Conservation (phyloP, 1,140 invertebrate genomes). For the Papilio xuthus region DNA sequence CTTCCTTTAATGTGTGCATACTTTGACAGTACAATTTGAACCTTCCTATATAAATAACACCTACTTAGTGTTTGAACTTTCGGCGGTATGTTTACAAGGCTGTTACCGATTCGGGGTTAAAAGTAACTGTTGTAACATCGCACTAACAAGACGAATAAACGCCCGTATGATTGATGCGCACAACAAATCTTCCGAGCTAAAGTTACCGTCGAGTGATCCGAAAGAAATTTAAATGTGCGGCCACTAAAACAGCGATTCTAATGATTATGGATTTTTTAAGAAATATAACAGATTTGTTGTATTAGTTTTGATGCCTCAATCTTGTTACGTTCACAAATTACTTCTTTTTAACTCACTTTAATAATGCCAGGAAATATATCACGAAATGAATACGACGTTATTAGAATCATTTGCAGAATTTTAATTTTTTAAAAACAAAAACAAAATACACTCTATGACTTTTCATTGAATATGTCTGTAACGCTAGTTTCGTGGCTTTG, state of each 20-base stretch:
- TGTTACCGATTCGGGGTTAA: conserved; percentile 7
- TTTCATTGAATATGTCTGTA: not conserved
- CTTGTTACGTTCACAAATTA: too few relatives aligned
- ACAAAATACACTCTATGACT: not conserved
- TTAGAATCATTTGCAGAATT: too few relatives aligned
- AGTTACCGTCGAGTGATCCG: conserved; percentile 36
- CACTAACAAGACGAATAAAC: conserved; percentile 39
- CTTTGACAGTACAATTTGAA: conserved; percentile 28
- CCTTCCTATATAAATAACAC: conserved; percentile 7
- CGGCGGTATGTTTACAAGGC: not conserved
- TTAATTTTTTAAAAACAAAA: not conserved
- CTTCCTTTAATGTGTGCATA: conserved; percentile 21
- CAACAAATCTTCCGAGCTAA: conserved; percentile 10
- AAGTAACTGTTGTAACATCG: conserved; percentile 40
- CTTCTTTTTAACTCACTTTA: too few relatives aligned
- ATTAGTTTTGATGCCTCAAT: too few relatives aligned
- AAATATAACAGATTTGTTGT: too few relatives aligned
- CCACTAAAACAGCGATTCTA: conserved; percentile 37
- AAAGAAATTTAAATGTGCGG: conserved; percentile 37
- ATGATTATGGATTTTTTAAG: too few relatives aligned
- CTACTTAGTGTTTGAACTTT: conserved; percentile 18
- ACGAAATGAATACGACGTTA: too few relatives aligned
- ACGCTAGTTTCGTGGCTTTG: conserved; percentile 39
- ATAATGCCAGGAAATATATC: too few relatives aligned
- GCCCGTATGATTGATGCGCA: conserved; percentile 44